Base-by-base conservation (phyloP, 2,113 vertebrate genomes). In the Danio rerio region DNA sequence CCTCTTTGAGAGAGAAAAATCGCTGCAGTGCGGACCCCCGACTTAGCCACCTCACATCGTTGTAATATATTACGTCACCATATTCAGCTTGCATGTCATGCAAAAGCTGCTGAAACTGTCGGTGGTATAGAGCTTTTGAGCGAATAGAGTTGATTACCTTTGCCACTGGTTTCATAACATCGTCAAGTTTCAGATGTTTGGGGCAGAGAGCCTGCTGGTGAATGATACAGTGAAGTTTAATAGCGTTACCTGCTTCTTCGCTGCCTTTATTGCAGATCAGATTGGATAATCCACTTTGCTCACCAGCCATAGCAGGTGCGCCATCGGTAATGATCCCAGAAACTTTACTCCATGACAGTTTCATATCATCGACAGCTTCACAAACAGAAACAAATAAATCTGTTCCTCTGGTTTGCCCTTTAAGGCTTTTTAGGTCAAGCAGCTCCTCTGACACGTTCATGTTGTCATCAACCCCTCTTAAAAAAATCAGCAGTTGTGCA, bases 31-130 rank as follows among this genome's bases (percentile, higher is more conserved):
- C n/a, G n/a, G n/a, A n/a, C n/a, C n/a, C n/a, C n/a, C n/a, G n/a
- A n/a, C n/a, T n/a, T n/a, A n/a, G n/a, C n/a, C n/a, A n/a, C n/a
- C n/a, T n/a, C n/a, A n/a, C n/a, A n/a, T n/a, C n/a, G n/a, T n/a
- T n/a, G n/a, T n/a, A n/a, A n/a, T n/a, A n/a, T n/a, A n/a, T n/a
- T n/a, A n/a, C n/a, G n/a, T n/a, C n/a, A n/a, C n/a, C n/a, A n/a
- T n/a, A n/a, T n/a, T n/a, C n/a, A n/a, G 59, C 65, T 2, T 68
- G 10, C 2, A 68, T 68, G 11, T 68, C 65, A 31, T 2, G 2
- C 1, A 81, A 69, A 52, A 85, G 42, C 66, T 83, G 81, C 5
- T 87, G 87, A 81, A 89, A 89, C n/a, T 89, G 87, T 20, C 18
- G 7, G 85, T 88, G 86, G 83, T 47, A 74, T 47, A 75, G 62